phyloP scores from a whole-genome alignment of 2,888 invertebrate species.

The Ceraclea dissimilis region DNA sequence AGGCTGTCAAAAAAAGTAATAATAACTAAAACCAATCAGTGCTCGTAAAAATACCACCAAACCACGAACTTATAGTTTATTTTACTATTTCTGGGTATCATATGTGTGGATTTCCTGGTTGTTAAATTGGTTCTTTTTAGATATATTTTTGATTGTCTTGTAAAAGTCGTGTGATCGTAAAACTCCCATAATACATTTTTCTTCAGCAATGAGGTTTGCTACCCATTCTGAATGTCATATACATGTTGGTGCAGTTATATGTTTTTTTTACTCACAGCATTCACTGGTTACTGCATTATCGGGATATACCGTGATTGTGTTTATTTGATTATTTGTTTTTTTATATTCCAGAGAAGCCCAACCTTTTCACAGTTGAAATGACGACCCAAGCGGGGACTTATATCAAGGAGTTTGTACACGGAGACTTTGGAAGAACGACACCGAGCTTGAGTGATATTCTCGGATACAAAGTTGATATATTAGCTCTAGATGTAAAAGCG shows the following conservation, averaged over 20 bases:
- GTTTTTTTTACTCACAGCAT: slow-evolving; percentile 16
- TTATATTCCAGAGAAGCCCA: slow-evolving; percentile 34
- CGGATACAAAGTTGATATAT: slow-evolving; percentile 68
- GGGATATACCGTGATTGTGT: not conserved
- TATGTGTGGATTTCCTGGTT: too few relatives aligned
- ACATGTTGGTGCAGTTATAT: not conserved
- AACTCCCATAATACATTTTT: not conserved
- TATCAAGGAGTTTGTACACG: slow-evolving; percentile 95
- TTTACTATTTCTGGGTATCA: too few relatives aligned
- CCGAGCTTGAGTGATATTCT: slow-evolving; percentile 70
- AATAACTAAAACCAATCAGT: too few relatives aligned
- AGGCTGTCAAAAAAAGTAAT: too few relatives aligned
- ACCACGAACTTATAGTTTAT: too few relatives aligned
- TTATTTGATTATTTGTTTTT: not conserved
- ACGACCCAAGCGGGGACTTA: slow-evolving; percentile 91
- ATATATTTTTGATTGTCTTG: too few relatives aligned
- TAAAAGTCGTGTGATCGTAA: not conserved
- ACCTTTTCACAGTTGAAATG: slow-evolving; percentile 58
- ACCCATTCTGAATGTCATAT: too few relatives aligned
- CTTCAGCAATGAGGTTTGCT: too few relatives aligned
- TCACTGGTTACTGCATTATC: too few relatives aligned
- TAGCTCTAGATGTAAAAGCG: slow-evolving; percentile 81
- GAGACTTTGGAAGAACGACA: slow-evolving; percentile 83
- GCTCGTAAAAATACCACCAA: too few relatives aligned
- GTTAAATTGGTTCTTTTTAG: too few relatives aligned